Percentiles rank a stretch among this genome's conserved stretches.
These are phyloP conservation scores for Griposia aprilina DNA, from an alignment of 2,888 invertebrate species.

Conservation along the genomic window DNA sequence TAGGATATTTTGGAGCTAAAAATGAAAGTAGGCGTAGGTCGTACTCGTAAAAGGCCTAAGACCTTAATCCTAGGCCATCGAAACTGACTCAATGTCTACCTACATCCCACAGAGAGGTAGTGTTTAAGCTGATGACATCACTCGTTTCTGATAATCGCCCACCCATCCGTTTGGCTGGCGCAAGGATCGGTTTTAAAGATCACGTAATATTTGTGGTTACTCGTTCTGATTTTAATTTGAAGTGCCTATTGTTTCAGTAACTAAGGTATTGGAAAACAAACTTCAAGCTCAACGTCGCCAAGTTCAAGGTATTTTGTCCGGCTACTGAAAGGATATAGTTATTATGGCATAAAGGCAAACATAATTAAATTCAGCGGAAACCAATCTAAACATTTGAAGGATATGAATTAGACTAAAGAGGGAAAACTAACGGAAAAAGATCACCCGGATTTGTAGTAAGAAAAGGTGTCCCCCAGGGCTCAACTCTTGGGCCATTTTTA, in stretches of 20 bases:
- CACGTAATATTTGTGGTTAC: constrained; percentile 61
- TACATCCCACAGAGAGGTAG: constrained; percentile 50
- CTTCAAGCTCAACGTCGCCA: not conserved
- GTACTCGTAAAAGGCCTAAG: constrained; percentile 40
- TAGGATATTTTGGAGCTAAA: constrained; percentile 6
- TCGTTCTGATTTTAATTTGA: constrained; percentile 12
- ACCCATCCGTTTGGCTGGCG: constrained; percentile 46
- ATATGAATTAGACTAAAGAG: not conserved
- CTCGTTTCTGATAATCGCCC: constrained; percentile 64
- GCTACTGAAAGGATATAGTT: not conserved
- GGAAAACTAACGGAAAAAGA: too few relatives aligned
- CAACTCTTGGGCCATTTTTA: too few relatives aligned
- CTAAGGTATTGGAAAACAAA: not conserved
- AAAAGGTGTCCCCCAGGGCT: too few relatives aligned
- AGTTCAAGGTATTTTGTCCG: constrained; percentile 8
- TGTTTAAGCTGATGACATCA: constrained; percentile 61
- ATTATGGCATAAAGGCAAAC: not conserved
- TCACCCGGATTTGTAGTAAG: too few relatives aligned
- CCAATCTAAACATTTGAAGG: not conserved
- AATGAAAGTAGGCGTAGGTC: constrained; percentile 47
- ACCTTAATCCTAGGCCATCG: constrained; percentile 48
- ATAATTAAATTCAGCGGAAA: not conserved
- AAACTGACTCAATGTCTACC: constrained; percentile 43
- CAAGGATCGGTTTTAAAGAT: constrained; percentile 52
- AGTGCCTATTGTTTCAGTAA: constrained; percentile 26